Conservation (phyloP, 2,888 invertebrate species). For the Campoplex nolae region DNA sequence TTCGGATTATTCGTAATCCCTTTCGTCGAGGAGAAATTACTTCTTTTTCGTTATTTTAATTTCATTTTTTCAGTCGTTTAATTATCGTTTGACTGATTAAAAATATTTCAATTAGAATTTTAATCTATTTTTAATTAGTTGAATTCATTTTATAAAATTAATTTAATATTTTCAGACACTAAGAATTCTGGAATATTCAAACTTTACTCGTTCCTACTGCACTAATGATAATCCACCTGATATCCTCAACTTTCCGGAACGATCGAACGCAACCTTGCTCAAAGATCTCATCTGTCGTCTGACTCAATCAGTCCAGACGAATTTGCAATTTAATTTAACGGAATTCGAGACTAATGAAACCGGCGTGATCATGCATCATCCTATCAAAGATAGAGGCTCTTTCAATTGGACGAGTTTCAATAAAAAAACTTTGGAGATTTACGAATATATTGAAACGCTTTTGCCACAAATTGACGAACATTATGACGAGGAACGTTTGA, state of each 20-base stretch:
- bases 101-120: background rate
- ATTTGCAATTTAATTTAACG: conserved; percentile 75
- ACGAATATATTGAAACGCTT: conserved; percentile 77
- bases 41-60: background rate
- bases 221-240: conserved; percentile 68
- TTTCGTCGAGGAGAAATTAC: background rate
- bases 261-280: conserved; percentile 76
- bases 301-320: conserved; percentile 73
- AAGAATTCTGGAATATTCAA: conserved; percentile 78
- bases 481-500: conserved; percentile 67
- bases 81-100: background rate
- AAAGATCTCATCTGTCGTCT: conserved; percentile 78
- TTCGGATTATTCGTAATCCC: conserved; percentile 47
- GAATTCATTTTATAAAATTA: background rate
- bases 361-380: background rate
- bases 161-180: conserved; percentile 71
- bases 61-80: background rate
- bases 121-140: background rate
- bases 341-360: conserved; percentile 65
- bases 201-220: conserved; percentile 78
- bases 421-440: conserved; percentile 75
- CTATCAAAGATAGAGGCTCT: conserved; percentile 43
- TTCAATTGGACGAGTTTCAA: conserved; percentile 81
- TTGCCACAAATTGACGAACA: conserved; percentile 73
- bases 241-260: conserved; percentile 77